Conservation (phyloP, 2,888 invertebrate species). For the Temnothorax rugatulus region DNA sequence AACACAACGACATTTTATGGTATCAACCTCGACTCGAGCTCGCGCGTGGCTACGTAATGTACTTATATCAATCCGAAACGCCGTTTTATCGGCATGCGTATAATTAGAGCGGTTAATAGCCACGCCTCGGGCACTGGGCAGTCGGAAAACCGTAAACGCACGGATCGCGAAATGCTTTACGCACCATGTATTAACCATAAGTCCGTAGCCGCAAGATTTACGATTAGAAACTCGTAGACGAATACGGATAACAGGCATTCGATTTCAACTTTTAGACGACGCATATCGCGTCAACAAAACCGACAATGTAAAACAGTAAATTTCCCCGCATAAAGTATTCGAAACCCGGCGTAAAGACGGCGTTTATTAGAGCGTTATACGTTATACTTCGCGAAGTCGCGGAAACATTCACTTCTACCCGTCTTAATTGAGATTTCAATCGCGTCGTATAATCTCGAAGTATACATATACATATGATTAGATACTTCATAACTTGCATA, state of each 20-base stretch:
- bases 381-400: background rate
- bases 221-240: slow-evolving; percentile 6
- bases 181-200: background rate
- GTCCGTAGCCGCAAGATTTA: background rate
- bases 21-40: background rate
- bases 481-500: background rate
- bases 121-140: background rate
- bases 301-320: background rate
- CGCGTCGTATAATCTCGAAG: background rate
- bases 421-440: slow-evolving; percentile 22
- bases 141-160: slow-evolving; percentile 15
- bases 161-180: background rate
- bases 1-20: slow-evolving; percentile 47
- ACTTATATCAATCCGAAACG: background rate
- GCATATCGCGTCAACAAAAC: background rate
- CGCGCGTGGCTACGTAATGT: background rate
- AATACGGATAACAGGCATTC: background rate
- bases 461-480: background rate
- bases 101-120: slow-evolving; percentile 29
- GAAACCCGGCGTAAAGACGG: background rate
- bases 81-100: slow-evolving; percentile 18
- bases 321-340: background rate
- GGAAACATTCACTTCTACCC: background rate
- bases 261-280: slow-evolving; percentile 4
- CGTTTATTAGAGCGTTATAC: slow-evolving; percentile 8